Conservation (phyloP, 1,140 invertebrate species). For the Meteorus sp. region DNA sequence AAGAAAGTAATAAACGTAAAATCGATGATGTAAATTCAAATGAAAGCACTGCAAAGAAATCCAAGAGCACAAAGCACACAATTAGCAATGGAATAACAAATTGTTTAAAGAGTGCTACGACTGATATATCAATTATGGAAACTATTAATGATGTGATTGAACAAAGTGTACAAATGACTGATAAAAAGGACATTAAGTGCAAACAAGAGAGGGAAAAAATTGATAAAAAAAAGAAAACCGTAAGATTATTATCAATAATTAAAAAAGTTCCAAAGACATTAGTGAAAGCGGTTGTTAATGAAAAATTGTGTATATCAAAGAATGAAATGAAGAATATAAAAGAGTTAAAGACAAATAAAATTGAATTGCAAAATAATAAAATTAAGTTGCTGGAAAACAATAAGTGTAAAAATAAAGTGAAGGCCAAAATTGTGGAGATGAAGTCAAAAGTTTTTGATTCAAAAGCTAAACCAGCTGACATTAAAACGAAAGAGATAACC, state of each 20-base stretch:
- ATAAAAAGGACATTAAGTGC: constrained; percentile 45
- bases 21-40: constrained; percentile 19
- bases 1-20: constrained; percentile 35
- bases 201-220: constrained; percentile 27
- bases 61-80: constrained; percentile 35
- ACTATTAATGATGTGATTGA: constrained; percentile 53
- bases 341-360: constrained; percentile 3
- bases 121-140: constrained; percentile 52
- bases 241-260: constrained; percentile 50
- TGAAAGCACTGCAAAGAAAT: constrained; percentile 37
- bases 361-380: constrained; percentile 9
- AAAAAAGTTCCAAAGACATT: constrained; percentile 61
- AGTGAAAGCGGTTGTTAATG: constrained; percentile 53
- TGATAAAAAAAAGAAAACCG: constrained; percentile 30
- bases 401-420: constrained; percentile 48
- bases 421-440: constrained; percentile 41
- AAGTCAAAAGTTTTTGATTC: constrained; percentile 39
- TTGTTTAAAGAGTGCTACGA: constrained; percentile 45
- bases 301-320: constrained; percentile 47
- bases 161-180: constrained; percentile 51
- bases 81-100: constrained; percentile 26
- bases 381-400: constrained; percentile 27
- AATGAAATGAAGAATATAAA: constrained; percentile 33
- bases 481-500: constrained; percentile 21
- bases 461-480: constrained; percentile 40